phyloP scores from a whole-genome alignment of 2,888 invertebrate genomes.

The Serripes groenlandicus region DNA sequence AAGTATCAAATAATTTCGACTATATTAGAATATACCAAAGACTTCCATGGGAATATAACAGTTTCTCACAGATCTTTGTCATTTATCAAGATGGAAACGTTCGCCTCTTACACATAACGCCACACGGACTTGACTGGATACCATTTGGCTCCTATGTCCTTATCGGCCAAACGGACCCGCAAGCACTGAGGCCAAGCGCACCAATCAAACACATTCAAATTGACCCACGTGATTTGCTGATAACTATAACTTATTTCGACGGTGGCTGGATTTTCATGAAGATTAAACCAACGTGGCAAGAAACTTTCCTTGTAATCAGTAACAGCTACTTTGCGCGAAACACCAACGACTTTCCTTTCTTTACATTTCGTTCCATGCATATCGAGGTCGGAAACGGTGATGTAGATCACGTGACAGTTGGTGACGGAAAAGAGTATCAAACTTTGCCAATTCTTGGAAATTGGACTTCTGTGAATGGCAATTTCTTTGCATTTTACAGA shows the following conservation, averaged over 20 bases:
- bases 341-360: constrained; percentile 59
- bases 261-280: constrained; percentile 44
- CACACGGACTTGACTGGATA: constrained; percentile 76
- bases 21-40: constrained; percentile 68
- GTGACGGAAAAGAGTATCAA: constrained; percentile 44
- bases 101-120: constrained; percentile 70
- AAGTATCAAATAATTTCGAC: constrained; percentile 53
- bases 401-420: constrained; percentile 73
- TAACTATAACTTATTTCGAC: constrained; percentile 67
- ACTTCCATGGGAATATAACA: constrained; percentile 68
- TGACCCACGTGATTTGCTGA: constrained; percentile 48
- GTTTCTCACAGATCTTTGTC: constrained; percentile 72
- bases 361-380: constrained; percentile 75
- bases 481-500: constrained; percentile 72
- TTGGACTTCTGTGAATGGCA: constrained; percentile 65
- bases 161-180: constrained; percentile 70
- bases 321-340: constrained; percentile 25
- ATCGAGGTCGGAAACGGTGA: constrained; percentile 73
- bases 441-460: constrained; percentile 49
- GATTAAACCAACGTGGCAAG: constrained; percentile 25
- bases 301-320: constrained; percentile 46
- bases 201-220: constrained; percentile 68
- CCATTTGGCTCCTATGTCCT: constrained; percentile 77
- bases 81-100: constrained; percentile 77
- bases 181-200: constrained; percentile 61